A percentile compares a stretch with the other conserved stretches of the same genome.
phyloP scores from a whole-genome alignment of 2,888 invertebrate genomes.

The Oscheius onirici region DNA sequence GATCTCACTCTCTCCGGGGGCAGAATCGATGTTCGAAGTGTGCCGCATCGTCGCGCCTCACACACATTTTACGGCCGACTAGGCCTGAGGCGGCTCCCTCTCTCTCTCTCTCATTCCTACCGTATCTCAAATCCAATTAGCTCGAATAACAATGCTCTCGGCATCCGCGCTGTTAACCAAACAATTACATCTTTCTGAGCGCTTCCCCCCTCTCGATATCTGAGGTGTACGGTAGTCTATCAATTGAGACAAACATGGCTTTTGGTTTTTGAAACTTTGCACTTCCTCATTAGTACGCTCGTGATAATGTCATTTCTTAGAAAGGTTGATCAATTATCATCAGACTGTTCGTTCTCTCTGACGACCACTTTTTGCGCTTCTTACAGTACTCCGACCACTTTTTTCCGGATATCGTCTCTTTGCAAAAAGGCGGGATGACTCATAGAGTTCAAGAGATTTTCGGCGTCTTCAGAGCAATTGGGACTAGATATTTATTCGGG shows the following conservation, averaged over 20 bases:
- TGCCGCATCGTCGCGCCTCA: conserved; percentile 16
- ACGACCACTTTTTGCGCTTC: no score
- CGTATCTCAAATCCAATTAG: conserved; percentile 30
- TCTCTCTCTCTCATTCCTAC: conserved; percentile 10
- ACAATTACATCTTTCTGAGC: conserved; percentile 9
- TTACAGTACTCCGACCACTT: no score
- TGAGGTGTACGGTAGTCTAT: conserved; percentile 9
- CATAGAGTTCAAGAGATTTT: no score
- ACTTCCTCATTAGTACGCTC: conserved; percentile 6
- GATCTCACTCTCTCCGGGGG: not conserved
- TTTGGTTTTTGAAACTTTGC: not conserved
- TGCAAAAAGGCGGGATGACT: no score
- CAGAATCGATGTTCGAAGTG: conserved; percentile 28
- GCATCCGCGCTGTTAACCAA: conserved; percentile 13
- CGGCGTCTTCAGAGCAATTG: no score
- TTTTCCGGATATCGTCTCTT: no score
- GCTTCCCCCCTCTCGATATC: not conserved
- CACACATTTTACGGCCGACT: conserved; percentile 27
- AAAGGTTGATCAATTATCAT: no score
- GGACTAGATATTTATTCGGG: no score
- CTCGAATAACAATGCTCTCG: conserved; percentile 22
- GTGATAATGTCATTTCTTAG: not conserved
- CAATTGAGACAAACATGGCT: not conserved
- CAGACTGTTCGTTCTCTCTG: no score
- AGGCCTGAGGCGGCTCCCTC: not conserved